A percentile compares a stretch with the other conserved stretches of the same genome.
Conservation (phyloP, 2,888 invertebrate genomes). For the Tachystola acroxantha region DNA sequence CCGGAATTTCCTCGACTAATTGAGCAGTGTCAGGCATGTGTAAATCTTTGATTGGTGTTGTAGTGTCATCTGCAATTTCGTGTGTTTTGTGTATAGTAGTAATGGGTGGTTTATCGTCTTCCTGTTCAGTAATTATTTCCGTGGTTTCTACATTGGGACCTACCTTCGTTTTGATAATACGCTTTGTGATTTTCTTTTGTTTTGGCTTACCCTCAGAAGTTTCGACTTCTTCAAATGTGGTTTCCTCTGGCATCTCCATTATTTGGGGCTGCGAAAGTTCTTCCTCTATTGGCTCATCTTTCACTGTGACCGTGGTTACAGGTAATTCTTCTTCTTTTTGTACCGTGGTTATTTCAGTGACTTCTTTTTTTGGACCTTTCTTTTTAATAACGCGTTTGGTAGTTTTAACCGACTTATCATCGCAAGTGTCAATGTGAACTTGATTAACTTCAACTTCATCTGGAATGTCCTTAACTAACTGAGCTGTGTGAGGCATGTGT, state of each 20-base stretch:
- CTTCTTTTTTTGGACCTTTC: constrained; percentile 53
- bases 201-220: constrained; percentile 16
- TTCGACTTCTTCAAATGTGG: constrained; percentile 14
- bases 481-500: constrained; percentile 19
- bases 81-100: constrained; percentile 46
- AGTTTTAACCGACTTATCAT: constrained; percentile 15
- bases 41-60: constrained; percentile 12
- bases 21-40: constrained; percentile 21
- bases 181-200: constrained; percentile 20
- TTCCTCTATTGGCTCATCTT: constrained; percentile 30
- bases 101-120: constrained; percentile 58
- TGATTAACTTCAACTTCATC: constrained; percentile 24
- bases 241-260: constrained; percentile 22
- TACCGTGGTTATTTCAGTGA: constrained; percentile 60
- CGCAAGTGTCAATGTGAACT: constrained; percentile 14
- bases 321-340: constrained; percentile 49
- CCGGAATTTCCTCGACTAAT: constrained; percentile 25
- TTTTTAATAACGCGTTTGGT: constrained; percentile 47
- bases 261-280: constrained; percentile 28
- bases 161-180: constrained; percentile 46
- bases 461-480: constrained; percentile 27
- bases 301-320: constrained; percentile 34
- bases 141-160: constrained; percentile 36
- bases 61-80: constrained; percentile 24
- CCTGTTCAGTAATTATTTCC: constrained; percentile 48